Conservation (phyloP, 2,888 invertebrate species). For the Chrysolina oricalcia region DNA sequence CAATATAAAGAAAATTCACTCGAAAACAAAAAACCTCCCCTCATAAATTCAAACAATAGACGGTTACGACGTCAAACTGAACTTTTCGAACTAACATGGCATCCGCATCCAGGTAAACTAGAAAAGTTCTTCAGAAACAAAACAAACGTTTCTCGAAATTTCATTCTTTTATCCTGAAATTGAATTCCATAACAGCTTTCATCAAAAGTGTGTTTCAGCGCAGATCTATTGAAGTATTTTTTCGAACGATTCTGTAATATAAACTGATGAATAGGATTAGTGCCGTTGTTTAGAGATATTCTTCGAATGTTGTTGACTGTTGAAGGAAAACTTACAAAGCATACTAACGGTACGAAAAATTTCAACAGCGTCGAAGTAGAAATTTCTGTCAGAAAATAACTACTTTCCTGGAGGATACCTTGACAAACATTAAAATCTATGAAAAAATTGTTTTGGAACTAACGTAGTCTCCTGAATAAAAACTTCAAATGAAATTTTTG, state of each 20-base stretch:
- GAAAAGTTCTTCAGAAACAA: slow-evolving; percentile 5
- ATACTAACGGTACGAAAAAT: not conserved
- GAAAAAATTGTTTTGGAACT: too few species aligned
- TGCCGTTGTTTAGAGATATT: too few species aligned
- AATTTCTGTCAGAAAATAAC: not conserved
- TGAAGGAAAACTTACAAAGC: not conserved
- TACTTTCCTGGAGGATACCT: not conserved
- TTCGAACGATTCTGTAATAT: slow-evolving; percentile 1
- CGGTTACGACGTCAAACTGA: not conserved
- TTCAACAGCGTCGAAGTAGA: not conserved
- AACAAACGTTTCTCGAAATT: slow-evolving; percentile 3
- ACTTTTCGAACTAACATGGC: not conserved
- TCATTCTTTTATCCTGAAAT: slow-evolving; percentile 33
- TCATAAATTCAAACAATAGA: slow-evolving; percentile 26
- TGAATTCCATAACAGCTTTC: slow-evolving; percentile 35
- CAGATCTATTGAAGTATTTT: not conserved
- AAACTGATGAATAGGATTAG: slow-evolving; percentile 26
- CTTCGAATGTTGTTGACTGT: too few species aligned
- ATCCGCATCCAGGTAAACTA: slow-evolving; percentile 9
- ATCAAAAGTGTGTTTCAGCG: slow-evolving; percentile 18
- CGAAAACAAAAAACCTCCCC: slow-evolving; percentile 26
- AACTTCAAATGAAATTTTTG: too few species aligned
- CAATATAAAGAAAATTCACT: slow-evolving; percentile 1
- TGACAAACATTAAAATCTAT: not conserved
- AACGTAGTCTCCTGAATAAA: too few species aligned